A percentile compares a stretch with the other conserved stretches of the same genome.
These are phyloP conservation scores for Penelope pileata DNA, from an alignment of 2,113 vertebrate genomes.

Conservation along the genomic window DNA sequence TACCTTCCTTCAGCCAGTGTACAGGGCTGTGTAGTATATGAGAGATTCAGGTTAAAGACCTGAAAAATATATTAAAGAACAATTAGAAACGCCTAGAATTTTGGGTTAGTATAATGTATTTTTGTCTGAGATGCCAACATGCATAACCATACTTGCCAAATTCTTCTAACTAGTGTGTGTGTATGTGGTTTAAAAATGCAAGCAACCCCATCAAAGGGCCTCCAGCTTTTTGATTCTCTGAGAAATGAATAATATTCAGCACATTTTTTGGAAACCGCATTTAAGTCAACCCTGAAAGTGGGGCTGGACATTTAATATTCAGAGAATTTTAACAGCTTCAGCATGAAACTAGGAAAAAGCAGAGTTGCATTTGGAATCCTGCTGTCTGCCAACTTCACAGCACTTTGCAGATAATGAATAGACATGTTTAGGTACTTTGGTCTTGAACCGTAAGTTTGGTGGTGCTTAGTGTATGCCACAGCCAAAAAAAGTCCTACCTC, in stretches of 20 bases:
- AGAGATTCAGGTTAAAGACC: background rate
- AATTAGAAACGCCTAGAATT: background rate
- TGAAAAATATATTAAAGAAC: background rate
- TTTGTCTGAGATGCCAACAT: background rate
- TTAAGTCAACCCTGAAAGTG: constrained; percentile 62
- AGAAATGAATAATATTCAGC: constrained; percentile 75
- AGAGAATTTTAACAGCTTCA: constrained; percentile 73
- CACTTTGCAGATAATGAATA: background rate
- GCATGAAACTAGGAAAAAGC: constrained; percentile 43
- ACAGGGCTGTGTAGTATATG: background rate
- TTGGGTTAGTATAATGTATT: background rate
- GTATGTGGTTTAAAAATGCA: constrained; percentile 52
- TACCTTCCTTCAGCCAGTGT: background rate
- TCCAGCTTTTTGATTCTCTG: constrained; percentile 63
- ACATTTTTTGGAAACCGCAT: constrained; percentile 78
- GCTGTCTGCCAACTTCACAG: background rate
- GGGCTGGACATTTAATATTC: constrained; percentile 74
- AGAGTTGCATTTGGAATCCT: background rate
- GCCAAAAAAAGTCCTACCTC: background rate
- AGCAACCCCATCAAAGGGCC: constrained; percentile 68
- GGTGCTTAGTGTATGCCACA: background rate
- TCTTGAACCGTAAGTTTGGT: background rate
- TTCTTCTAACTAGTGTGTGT: background rate
- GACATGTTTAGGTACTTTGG: background rate
- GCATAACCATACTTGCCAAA: background rate